Base-by-base conservation (phyloP, 2,797 vertebrate species). In the Rhyacichthys aspro region DNA sequence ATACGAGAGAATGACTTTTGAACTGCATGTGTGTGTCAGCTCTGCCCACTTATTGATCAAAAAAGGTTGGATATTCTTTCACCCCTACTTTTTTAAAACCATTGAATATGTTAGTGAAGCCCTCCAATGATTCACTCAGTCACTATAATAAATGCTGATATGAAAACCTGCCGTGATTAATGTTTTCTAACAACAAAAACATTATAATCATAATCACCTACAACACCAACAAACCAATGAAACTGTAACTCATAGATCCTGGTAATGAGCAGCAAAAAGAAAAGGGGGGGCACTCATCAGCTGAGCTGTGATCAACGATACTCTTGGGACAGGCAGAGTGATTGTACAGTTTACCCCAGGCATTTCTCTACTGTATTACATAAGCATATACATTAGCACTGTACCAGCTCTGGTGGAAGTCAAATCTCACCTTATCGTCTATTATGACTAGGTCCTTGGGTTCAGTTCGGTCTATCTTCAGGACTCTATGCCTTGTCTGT, bases 381-480 rank as follows among this genome's bases (percentile, higher is more conserved):
- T 85, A 87, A 82, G 53, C 28, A 67, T 63, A 49, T 75, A 75
- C 43, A 85, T 60, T 54, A 60, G 23, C 42, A 66, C 36, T 58
- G 64, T 59, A 65, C 19, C 17, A 19, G 18, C 41, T 52, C 34
- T 37, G 38, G 41, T 39, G 41, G 50, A 67, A 76, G 68, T 16
- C 52, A 17, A 5, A 7, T 11, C 91, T 93, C 81, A 98, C 96
- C 91, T 96, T 96, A 70, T 98, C 96, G 70, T 98, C 98, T 77
- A 96, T 98, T 79, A 99, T 77, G 70, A 96, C 94, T 86, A 98
- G 91, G 86, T 99, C 96, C 79, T 90, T 95, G 0, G 97, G 96
- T 82, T 99, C 98, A 15, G 96, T 99, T 74, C 96, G 95, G 81
- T 99, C 96, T 75, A 98, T 98, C 92, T 99, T 99, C 81, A 98